Evolutionary conservation across 2,888 invertebrate species (phyloP).

Genomic region (Melanostoma scalare): DNA sequence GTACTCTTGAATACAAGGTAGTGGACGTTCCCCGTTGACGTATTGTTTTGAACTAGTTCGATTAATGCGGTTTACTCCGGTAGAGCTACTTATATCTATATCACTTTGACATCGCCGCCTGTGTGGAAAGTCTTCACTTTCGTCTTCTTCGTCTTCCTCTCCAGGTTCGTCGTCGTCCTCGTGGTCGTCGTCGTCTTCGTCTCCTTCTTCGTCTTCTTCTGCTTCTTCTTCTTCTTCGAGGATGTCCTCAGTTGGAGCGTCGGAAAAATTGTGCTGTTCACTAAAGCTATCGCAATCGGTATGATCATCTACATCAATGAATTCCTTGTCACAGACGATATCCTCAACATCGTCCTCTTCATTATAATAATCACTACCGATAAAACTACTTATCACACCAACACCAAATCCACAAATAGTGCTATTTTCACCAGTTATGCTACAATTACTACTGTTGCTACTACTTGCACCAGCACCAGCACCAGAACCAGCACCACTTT

Average conservation of each 20-base stretch:
- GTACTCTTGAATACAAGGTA: slow-evolving; percentile 61
- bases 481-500: slow-evolving; percentile 74
- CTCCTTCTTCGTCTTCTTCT: slow-evolving; percentile 74
- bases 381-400: slow-evolving; percentile 78
- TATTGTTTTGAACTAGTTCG: slow-evolving; percentile 50
- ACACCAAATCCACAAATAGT: slow-evolving; percentile 79
- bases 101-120: slow-evolving; percentile 53
- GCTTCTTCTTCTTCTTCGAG: slow-evolving; percentile 60
- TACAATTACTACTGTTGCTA: slow-evolving; percentile 80
- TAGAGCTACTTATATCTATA: slow-evolving; percentile 58
- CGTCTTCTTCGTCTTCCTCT: slow-evolving; percentile 68
- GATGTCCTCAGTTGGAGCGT: slow-evolving; percentile 50
- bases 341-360: slow-evolving; percentile 75
- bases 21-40: slow-evolving; percentile 29
- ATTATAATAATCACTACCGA: slow-evolving; percentile 68
- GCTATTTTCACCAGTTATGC: slow-evolving; percentile 80
- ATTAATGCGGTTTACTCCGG: slow-evolving; percentile 54
- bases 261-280: slow-evolving; percentile 76
- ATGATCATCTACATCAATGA: slow-evolving; percentile 69
- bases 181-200: slow-evolving; percentile 72
- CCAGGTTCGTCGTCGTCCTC: slow-evolving; percentile 75
- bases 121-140: slow-evolving; percentile 73
- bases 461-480: slow-evolving; percentile 77
- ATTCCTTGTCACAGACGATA: slow-evolving; percentile 73
- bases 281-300: slow-evolving; percentile 77